Evolutionary conservation across 2,888 invertebrate species (phyloP).

Genomic region (Meghimatium bilineatum): DNA sequence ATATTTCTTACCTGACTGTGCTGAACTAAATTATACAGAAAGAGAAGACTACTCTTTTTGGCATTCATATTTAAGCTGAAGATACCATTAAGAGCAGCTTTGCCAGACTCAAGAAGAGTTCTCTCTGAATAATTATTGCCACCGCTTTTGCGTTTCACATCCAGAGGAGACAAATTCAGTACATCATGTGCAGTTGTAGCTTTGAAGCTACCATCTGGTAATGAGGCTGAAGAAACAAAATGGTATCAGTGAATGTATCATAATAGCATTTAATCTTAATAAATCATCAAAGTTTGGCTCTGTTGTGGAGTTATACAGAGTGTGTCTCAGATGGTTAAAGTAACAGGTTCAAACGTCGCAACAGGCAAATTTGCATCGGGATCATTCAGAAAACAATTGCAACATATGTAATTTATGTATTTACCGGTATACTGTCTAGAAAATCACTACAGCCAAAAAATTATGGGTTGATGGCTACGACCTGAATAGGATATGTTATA

Average conservation of each 20-base stretch:
- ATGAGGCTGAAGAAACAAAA: background rate
- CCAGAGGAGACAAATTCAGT: background rate
- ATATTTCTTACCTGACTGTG: conserved; percentile 59
- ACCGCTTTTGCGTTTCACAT: background rate
- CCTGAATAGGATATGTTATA: too few relatives aligned
- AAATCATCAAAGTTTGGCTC: too few relatives aligned
- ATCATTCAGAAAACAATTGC: too few relatives aligned
- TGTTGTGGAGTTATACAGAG: too few relatives aligned
- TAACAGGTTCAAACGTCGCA: too few relatives aligned
- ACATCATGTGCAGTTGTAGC: background rate
- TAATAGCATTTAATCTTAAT: background rate
- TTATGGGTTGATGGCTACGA: too few relatives aligned
- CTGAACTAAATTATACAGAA: conserved; percentile 66
- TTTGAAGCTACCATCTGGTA: background rate
- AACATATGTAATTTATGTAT: too few relatives aligned
- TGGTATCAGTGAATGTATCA: background rate
- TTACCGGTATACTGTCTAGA: too few relatives aligned
- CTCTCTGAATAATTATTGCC: conserved; percentile 58
- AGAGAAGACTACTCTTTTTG: conserved; percentile 58
- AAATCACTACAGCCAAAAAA: too few relatives aligned
- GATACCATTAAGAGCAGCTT: conserved; percentile 57
- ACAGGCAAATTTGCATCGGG: too few relatives aligned
- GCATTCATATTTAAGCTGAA: conserved; percentile 56
- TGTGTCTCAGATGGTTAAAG: too few relatives aligned
- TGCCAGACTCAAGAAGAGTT: conserved; percentile 55